Evolutionary conservation across 2,113 vertebrate species (phyloP).

Genomic region (Stomatorhinus ivindoensis): DNA sequence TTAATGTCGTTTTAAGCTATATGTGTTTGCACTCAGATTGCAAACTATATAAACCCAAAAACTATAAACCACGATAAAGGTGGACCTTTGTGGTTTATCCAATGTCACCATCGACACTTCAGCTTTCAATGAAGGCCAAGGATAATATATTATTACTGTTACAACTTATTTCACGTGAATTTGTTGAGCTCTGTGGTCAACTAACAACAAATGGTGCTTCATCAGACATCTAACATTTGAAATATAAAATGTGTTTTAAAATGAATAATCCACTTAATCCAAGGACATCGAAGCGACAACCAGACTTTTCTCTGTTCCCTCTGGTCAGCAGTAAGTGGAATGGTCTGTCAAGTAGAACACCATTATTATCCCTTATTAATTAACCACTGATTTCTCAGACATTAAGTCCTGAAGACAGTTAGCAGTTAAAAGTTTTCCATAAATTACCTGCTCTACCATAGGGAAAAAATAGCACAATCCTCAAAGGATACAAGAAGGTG

Average conservation of each 20-base stretch:
- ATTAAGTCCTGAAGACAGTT: neutral
- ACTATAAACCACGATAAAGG: neutral
- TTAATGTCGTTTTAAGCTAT: neutral
- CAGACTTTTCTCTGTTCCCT: neutral
- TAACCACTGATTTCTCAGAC: neutral
- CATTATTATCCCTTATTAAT: neutral
- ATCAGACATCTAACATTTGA: neutral
- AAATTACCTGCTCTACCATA: neutral
- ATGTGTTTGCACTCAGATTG: neutral
- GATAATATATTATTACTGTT: neutral
- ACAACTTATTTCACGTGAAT: neutral
- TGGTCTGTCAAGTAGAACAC: neutral
- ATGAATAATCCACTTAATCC: neutral
- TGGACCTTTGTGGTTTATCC: neutral
- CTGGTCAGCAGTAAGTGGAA: neutral
- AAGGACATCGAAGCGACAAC: neutral
- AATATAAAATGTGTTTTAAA: neutral
- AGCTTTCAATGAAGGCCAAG: neutral
- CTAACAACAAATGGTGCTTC: neutral
- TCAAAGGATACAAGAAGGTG: neutral
- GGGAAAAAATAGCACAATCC: neutral
- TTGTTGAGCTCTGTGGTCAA: neutral
- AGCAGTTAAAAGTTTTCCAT: neutral
- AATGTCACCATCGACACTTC: neutral
- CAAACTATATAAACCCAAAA: neutral